Base-by-base conservation (phyloP, 2,888 invertebrate genomes). In the Catonia carolina region DNA sequence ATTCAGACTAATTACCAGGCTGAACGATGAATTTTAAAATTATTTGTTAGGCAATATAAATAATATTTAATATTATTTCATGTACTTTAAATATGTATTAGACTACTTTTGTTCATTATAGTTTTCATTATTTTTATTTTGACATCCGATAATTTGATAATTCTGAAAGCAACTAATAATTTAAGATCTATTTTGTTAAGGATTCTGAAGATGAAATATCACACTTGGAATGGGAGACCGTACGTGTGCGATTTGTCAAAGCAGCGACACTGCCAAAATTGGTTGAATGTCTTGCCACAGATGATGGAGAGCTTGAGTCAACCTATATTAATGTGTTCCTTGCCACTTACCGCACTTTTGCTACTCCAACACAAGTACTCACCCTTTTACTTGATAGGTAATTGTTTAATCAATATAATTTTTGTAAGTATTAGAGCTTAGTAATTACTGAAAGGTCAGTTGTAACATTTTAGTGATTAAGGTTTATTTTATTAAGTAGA, bases 201-300 rank as follows among this genome's bases (percentile, higher is more conserved):
- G 90, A 90, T 70, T 89, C 89, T 2, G 89, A 90, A 70, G 90
- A 90, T 75, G 91, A 91, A 75, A 92, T 93, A 66, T 92, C 93
- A 50, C 95, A 97, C 73, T 77, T 99, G 72, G 97, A 98, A 83
- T 99, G 99, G 99, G 96, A 97, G 77, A 96, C 95, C 37, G 93
- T 96, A 63, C 83, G 93, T 63, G 93, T 96, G 61, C 85, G 93
- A 59, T 90, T 94, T 71, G 84, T 99, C 64, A 97, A 97, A 76
- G 96, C 96, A 14, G 99, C 96, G 55, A 94, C 96, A 2, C 81
- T 98, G 65, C 88, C 91, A 70, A 85, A 89, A 67, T 80, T 99
- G 62, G 93, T 99, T 56, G 96, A 96, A 74, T 90, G 92, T 58
- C 77, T 97, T 65, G 89, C 92, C 61, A 91, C 92, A 56, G 95